Evolutionary conservation across 2,113 vertebrate species (phyloP).

Genomic region (Colaptes auratus): DNA sequence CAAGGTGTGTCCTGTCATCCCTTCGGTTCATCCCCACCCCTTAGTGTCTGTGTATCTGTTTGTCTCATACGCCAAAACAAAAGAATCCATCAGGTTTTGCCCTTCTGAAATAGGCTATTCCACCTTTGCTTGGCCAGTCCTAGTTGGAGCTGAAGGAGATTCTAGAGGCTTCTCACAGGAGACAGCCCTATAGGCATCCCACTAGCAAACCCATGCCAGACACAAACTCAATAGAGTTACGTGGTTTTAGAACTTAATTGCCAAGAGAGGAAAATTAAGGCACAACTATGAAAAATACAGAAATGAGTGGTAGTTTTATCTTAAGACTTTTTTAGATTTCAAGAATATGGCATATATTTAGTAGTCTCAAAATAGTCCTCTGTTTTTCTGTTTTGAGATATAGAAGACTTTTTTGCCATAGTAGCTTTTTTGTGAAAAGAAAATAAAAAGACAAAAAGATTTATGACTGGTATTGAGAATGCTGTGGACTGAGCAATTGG

Average conservation of each 20-base stretch:
- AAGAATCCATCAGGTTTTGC: not conserved
- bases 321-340: not conserved
- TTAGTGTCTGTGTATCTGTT: not conserved
- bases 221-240: not conserved
- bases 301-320: not conserved
- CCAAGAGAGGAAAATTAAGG: not conserved
- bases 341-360: not conserved
- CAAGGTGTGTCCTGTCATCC: too few species aligned
- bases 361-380: not conserved
- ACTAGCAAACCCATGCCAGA: not conserved
- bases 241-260: not conserved
- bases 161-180: not conserved
- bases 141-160: not conserved
- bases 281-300: not conserved
- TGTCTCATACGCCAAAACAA: not conserved
- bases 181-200: not conserved
- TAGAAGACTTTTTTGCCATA: not conserved
- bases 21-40: too few species aligned
- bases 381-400: not conserved
- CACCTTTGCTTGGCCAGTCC: not conserved
- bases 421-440: not conserved
- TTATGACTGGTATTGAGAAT: slow-evolving; percentile 5
- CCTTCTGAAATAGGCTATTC: not conserved
- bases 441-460: not conserved
- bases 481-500: not conserved